Evolutionary conservation across 1,140 invertebrate species (phyloP), one percentile per base, ranked within the genome.

Genomic region (Brachionus sp.): DNA sequence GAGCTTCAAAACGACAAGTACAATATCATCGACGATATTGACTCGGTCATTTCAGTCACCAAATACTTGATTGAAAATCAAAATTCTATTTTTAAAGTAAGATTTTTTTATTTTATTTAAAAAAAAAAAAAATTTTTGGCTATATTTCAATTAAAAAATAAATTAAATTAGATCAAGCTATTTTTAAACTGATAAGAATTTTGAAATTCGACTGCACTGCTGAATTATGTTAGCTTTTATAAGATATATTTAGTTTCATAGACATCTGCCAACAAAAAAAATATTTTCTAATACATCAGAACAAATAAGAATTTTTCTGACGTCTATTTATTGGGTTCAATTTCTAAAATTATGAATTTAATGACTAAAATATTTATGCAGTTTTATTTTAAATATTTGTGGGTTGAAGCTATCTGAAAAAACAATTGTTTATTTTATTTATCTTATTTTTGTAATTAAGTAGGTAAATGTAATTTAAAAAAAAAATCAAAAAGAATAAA

Each of bases 11-110:
- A 57, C 16, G 77, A 80, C 77, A 80, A 80, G 16, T 80, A 66
- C 33, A 80, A 80, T 35, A 39, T 80, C 6, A 80, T 80, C 12
- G 77, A 80, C 13, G 77, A 80, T 29, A 80, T 80, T 25, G 77
- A 80, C 29, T 57, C 77, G 25, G 77, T 80, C 35, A 80, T 80
- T 37, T 62, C 50, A 42, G 77, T 80, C 2, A 80, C 77, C 37
- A 80, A 80, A 10, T 80, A 62, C 62, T 62, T 80, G 5, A 80
- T 80, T 42, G 77, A 80, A 42, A 80, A 80, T 44, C 77, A 66
- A 37, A 37, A 35, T 25, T 80, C 42, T 3, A 39, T 80, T 37
- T 80, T 80, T 62, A 57, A 29, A 23, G 39, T 80, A 62, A 44
- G 42, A n/a, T 50, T 46, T 50, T 25, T 9, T 25, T 23, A 12